Conservation (phyloP, 2,888 invertebrate species). For the Halictus quadricinctus region DNA sequence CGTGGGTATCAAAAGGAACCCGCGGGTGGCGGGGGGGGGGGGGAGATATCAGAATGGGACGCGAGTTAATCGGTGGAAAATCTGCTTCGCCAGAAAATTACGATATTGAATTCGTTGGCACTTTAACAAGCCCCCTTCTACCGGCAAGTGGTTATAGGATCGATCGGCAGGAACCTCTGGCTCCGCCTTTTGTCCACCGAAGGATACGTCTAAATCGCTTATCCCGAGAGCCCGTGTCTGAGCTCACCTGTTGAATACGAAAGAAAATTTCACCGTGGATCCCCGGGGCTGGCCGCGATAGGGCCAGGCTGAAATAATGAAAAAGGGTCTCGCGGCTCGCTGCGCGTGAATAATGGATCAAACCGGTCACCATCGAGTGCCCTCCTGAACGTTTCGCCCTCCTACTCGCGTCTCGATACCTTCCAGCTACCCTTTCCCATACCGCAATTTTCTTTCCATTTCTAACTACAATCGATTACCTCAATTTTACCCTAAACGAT, state of each 20-base stretch:
- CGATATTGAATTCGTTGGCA: slow-evolving; percentile 63
- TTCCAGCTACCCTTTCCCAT: not conserved
- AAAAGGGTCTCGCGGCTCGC: slow-evolving; percentile 49
- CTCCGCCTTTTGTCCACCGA: slow-evolving; percentile 52
- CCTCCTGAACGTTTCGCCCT: not conserved
- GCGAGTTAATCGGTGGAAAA: slow-evolving; percentile 57
- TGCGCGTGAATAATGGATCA: slow-evolving; percentile 58
- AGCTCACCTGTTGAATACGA: slow-evolving; percentile 66
- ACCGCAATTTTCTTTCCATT: not conserved
- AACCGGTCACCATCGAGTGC: slow-evolving; percentile 46
- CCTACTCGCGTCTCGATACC: not conserved
- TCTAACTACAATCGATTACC: not conserved
- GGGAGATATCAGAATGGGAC: not conserved
- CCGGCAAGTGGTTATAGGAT: slow-evolving; percentile 33
- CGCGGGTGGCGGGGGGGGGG: not conserved
- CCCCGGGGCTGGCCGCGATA: slow-evolving; percentile 18
- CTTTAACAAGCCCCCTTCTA: slow-evolving; percentile 50
- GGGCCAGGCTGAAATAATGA: slow-evolving; percentile 34
- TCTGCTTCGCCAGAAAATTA: slow-evolving; percentile 61
- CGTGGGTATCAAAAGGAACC: slow-evolving; percentile 49
- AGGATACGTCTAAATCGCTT: slow-evolving; percentile 65
- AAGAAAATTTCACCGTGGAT: slow-evolving; percentile 59
- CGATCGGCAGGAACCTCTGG: slow-evolving; percentile 45
- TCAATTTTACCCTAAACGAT: not conserved
- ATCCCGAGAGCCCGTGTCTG: slow-evolving; percentile 51